These are phyloP conservation scores for Drosophila nigromelanica DNA, from an alignment of 1,140 invertebrate genomes.

Conservation along the genomic window DNA sequence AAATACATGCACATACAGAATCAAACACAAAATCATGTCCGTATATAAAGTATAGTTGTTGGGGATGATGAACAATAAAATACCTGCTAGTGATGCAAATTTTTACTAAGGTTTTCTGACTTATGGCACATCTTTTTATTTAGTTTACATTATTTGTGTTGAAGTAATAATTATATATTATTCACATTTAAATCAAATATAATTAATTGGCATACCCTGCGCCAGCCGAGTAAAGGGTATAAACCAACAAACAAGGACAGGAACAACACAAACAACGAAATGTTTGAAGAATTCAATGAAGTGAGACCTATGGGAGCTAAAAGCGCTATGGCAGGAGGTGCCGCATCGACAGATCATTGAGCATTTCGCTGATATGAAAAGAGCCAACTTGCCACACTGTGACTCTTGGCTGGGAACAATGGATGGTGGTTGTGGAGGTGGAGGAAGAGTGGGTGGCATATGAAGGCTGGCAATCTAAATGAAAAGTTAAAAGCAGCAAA, in stretches of 20 bases:
- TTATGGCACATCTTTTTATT: neutral
- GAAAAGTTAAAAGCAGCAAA: slow-evolving; percentile 65
- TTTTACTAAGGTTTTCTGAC: neutral
- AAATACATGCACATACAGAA: slow-evolving; percentile 44
- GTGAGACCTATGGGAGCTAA: neutral
- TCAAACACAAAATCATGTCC: slow-evolving; percentile 8
- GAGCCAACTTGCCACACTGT: slow-evolving; percentile 12
- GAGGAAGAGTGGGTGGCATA: neutral
- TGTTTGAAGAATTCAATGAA: slow-evolving; percentile 8
- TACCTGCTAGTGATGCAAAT: neutral
- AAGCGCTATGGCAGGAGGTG: neutral
- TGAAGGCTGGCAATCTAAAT: slow-evolving; percentile 55
- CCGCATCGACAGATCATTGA: slow-evolving; percentile 55
- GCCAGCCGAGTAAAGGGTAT: neutral
- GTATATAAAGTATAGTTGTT: neutral
- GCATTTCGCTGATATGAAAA: slow-evolving; percentile 53
- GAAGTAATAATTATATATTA: neutral
- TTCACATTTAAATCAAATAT: neutral
- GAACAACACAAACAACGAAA: slow-evolving; percentile 47
- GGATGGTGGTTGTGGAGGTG: neutral
- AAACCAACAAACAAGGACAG: slow-evolving; percentile 46
- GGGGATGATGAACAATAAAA: neutral
- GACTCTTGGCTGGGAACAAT: slow-evolving; percentile 16
- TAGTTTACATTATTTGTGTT: neutral
- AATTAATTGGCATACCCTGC: neutral